Evolutionary conservation across 2,888 invertebrate genomes (phyloP).

Genomic region (Drosophila fulvimacula): DNA sequence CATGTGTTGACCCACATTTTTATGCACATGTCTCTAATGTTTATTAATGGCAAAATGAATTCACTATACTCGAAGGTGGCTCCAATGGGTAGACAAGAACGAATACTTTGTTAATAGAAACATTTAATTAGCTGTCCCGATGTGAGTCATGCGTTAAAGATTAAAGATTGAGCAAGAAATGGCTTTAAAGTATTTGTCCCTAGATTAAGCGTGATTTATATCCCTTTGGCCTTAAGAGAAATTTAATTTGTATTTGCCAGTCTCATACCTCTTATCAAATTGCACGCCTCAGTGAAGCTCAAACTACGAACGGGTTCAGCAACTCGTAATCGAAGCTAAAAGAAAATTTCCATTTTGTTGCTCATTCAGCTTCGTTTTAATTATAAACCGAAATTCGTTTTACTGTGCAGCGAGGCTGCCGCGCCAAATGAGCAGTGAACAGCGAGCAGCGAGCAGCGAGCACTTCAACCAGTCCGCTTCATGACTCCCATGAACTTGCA

Average conservation of each 20-base stretch:
- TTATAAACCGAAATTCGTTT: conserved; percentile 74
- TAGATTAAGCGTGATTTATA: neutral
- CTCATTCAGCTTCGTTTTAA: conserved; percentile 80
- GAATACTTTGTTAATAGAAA: conserved; percentile 52
- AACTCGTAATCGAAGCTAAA: conserved; percentile 67
- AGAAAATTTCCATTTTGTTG: conserved; percentile 74
- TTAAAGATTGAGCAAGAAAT: conserved; percentile 2
- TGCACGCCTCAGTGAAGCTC: conserved; percentile 54
- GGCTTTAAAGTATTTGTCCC: conserved; percentile 13
- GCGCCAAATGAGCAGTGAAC: conserved; percentile 63
- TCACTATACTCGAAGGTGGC: conserved; percentile 45
- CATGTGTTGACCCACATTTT: conserved; percentile 71
- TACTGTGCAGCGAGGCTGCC: conserved; percentile 54
- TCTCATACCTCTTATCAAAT: conserved; percentile 9
- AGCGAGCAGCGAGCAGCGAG: conserved; percentile 40
- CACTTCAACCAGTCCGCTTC: conserved; percentile 66
- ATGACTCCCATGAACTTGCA: conserved; percentile 76
- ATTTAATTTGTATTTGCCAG: conserved; percentile 36
- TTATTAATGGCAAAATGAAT: conserved; percentile 59
- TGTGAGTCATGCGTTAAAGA: conserved; percentile 8
- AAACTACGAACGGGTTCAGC: conserved; percentile 61
- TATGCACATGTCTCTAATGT: conserved; percentile 65
- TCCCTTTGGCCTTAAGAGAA: neutral
- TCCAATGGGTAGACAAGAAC: neutral
- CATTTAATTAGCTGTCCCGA: conserved; percentile 68